Evolutionary conservation across 1,140 invertebrate genomes (phyloP).

Genomic region (Sminthurides bifidus): DNA sequence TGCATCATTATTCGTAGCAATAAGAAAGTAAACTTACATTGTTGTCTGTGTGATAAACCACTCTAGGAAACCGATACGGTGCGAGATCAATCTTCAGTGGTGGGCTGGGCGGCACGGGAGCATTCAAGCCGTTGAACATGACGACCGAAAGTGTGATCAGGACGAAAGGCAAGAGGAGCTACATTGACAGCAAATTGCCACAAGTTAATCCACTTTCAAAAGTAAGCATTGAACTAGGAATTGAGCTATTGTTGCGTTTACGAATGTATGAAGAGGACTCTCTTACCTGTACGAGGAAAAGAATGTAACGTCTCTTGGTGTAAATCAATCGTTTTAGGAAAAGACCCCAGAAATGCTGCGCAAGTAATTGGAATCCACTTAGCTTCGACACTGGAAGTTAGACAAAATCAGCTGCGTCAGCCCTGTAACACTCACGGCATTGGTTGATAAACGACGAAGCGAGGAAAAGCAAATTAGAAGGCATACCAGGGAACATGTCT

Average conservation of each 20-base stretch:
- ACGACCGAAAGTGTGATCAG: slow-evolving; percentile 5
- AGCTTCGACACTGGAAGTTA: too few relatives aligned
- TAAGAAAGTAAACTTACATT: too few relatives aligned
- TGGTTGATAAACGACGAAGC: too few relatives aligned
- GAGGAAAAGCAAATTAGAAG: too few relatives aligned
- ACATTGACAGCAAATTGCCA: background rate
- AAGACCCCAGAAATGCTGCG: slow-evolving; percentile 10
- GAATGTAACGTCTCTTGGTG: slow-evolving; percentile 4
- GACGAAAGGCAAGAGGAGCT: slow-evolving; percentile 15
- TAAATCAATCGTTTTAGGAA: slow-evolving; percentile 15
- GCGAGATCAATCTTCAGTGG: slow-evolving; percentile 4
- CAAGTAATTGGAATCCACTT: slow-evolving; percentile 4
- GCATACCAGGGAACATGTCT: too few relatives aligned
- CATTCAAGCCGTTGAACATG: slow-evolving; percentile 3
- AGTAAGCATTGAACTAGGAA: too few relatives aligned
- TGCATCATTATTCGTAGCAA: too few relatives aligned
- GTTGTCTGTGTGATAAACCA: background rate
- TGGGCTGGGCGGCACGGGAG: background rate
- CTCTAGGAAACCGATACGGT: slow-evolving; percentile 13
- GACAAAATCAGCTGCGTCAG: too few relatives aligned
- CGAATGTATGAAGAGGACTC: too few relatives aligned
- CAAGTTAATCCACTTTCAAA: too few relatives aligned
- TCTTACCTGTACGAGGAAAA: slow-evolving; percentile 10
- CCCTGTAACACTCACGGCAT: too few relatives aligned
- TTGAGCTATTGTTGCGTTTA: background rate